A percentile compares a stretch with the other conserved stretches of the same genome.
phyloP scores from a whole-genome alignment of 2,797 vertebrate genomes.

The Lithobates pipiens region DNA sequence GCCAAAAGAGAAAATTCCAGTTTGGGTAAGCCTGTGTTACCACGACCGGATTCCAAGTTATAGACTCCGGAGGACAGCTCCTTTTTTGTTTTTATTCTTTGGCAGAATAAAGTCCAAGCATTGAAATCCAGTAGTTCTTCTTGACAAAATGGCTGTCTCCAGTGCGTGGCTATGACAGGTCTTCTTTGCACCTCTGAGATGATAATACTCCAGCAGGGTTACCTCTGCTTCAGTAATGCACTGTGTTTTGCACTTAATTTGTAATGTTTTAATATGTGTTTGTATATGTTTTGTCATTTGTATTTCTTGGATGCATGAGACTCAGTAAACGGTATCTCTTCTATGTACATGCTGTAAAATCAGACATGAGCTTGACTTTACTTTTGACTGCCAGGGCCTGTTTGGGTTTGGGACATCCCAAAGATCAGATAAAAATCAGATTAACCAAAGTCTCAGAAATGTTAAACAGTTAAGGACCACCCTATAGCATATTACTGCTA shows the following conservation, averaged over 20 bases:
- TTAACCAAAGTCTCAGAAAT: background rate
- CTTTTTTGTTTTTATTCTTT: background rate
- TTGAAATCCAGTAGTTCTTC: background rate
- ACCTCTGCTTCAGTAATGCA: conserved; percentile 45
- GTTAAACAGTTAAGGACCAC: background rate
- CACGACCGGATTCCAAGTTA: no score
- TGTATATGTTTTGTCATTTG: conserved; percentile 33
- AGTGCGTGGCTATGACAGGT: background rate
- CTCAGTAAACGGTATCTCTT: background rate
- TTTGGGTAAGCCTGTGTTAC: background rate
- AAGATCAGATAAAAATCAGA: background rate
- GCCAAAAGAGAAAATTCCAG: background rate
- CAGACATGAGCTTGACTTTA: background rate
- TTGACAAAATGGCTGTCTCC: background rate
- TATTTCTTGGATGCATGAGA: conserved; percentile 33
- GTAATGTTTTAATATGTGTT: conserved; percentile 35
- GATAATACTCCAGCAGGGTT: conserved; percentile 12
- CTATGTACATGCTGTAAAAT: conserved; percentile 34
- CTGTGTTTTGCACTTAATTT: conserved; percentile 61
- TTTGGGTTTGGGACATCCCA: no score
- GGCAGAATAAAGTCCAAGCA: background rate
- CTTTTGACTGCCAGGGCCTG: background rate
- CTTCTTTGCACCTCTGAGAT: background rate
- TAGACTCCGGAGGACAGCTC: background rate
- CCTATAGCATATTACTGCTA: no score